Conservation (phyloP, 2,888 invertebrate species). For the Habroteleia sp. region DNA sequence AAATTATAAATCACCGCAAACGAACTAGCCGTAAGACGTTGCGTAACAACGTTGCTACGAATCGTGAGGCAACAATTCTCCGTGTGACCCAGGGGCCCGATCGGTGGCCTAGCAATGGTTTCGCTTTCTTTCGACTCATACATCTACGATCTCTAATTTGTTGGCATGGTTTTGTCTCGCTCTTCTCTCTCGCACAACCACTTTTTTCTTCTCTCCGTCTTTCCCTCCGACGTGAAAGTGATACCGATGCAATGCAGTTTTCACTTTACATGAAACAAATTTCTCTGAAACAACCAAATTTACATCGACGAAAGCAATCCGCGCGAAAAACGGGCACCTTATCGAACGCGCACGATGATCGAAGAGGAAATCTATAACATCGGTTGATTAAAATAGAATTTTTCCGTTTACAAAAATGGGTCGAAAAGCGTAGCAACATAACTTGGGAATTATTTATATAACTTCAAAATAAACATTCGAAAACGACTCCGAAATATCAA, state of each 20-base stretch:
- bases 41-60: slow-evolving; percentile 69
- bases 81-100: slow-evolving; percentile 57
- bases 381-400: no score
- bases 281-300: no score
- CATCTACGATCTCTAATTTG: slow-evolving; percentile 53
- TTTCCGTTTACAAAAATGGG: no score
- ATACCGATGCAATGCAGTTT: slow-evolving; percentile 55
- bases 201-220: background rate
- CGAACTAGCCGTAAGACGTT: slow-evolving; percentile 69
- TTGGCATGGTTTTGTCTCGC: slow-evolving; percentile 9
- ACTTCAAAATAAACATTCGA: no score
- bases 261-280: slow-evolving; percentile 39
- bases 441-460: no score
- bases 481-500: no score
- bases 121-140: slow-evolving; percentile 67
- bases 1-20: slow-evolving; percentile 47
- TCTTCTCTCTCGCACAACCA: background rate
- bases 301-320: no score
- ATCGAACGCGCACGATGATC: no score
- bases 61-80: slow-evolving; percentile 69
- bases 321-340: no score
- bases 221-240: slow-evolving; percentile 53
- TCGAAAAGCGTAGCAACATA: no score
- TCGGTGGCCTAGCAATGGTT: slow-evolving; percentile 59
- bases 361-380: no score